Base-by-base conservation (phyloP, 1,140 invertebrate genomes). In the Ips nitidus region DNA sequence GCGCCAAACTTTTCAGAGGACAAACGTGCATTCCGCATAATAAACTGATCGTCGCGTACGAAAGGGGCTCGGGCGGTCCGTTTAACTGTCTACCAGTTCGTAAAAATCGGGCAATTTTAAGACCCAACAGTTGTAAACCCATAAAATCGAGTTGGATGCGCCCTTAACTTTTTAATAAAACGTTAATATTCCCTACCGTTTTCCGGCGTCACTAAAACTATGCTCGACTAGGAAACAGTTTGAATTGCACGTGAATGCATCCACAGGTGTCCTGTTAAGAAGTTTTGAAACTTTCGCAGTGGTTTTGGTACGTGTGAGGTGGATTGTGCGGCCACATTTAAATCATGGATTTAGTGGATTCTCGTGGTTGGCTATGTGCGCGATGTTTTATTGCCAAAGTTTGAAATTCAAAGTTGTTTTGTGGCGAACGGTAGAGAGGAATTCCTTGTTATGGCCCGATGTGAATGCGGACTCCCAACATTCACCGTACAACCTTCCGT, bases 1-100 rank as follows among this genome's bases (percentile, higher is more conserved):
- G 68, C 52, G 41, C 8, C 52, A 70, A 70, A 70, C 60, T 70
- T 70, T 70, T 53, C 63, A 70, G 52, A 47, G 68, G 62, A 63
- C 41, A 59, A 53, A 22, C 47, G 52, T 22, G 45, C 7, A 50
- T 55, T 37, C 5, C 8, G 52, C 37, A 55, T 36, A 22, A 55
- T 38, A 2, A 55, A 55, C 7, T 37, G n/a, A 50, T 6, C 52
- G n/a, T 55, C 8, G n/a, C 52, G 52, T n/a, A 2, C 52, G 52
- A 38, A 36, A 47, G 4, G 52, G 5, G n/a, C 1, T 55, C 36
- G 52, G n/a, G 2, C 36, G 37, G n/a, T 55, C 22, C 22, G 22
- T 22, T 22, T 22, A 22, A 22, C 22, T 22, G 22, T 22, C 8
- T 47, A 47, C 45, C 4, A 47, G 45, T n/a, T 47, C 45, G 4